A percentile compares a stretch with the other conserved stretches of the same genome.
These are phyloP conservation scores for Octopus bimaculoides DNA, from an alignment of 1,140 invertebrate genomes.

Conservation along the genomic window DNA sequence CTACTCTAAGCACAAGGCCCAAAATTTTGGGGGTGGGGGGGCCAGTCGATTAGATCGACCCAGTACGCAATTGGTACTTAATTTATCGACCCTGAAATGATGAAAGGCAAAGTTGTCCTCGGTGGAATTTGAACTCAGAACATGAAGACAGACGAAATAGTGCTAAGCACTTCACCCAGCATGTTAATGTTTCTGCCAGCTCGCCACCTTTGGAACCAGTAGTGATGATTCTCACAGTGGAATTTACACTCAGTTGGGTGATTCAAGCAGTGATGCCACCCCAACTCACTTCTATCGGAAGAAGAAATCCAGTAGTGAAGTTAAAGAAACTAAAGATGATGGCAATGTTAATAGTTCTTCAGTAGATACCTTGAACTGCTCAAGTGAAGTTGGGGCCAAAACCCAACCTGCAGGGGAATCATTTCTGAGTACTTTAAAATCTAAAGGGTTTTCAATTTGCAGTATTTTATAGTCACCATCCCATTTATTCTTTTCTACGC, in stretches of 20 bases:
- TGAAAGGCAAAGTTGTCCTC: too few species aligned
- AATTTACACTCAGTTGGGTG: constrained; percentile 22
- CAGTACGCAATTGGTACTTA: too few species aligned
- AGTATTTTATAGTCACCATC: not conserved
- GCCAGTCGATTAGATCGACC: too few species aligned
- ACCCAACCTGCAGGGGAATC: constrained; percentile 8
- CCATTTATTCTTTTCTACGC: too few species aligned
- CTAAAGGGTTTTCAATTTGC: constrained; percentile 9
- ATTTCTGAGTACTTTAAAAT: constrained; percentile 9
- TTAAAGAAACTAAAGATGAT: constrained; percentile 17
- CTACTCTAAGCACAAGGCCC: too few species aligned
- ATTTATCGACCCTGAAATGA: too few species aligned
- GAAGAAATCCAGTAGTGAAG: constrained; percentile 17
- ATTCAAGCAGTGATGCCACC: constrained; percentile 13
- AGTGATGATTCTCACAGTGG: constrained; percentile 1
- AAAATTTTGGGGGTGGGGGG: too few species aligned
- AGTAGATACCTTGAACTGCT: too few species aligned
- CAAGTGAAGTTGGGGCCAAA: not conserved
- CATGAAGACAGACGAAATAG: too few species aligned
- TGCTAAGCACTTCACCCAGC: too few species aligned
- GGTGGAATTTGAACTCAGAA: too few species aligned
- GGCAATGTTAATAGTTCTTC: not conserved
- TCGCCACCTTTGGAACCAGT: constrained; percentile 12
- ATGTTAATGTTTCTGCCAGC: too few species aligned
- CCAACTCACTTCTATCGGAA: constrained; percentile 14